phyloP scores from a whole-genome alignment of 2,797 vertebrate species.

The Urosaurus nigricauda region DNA sequence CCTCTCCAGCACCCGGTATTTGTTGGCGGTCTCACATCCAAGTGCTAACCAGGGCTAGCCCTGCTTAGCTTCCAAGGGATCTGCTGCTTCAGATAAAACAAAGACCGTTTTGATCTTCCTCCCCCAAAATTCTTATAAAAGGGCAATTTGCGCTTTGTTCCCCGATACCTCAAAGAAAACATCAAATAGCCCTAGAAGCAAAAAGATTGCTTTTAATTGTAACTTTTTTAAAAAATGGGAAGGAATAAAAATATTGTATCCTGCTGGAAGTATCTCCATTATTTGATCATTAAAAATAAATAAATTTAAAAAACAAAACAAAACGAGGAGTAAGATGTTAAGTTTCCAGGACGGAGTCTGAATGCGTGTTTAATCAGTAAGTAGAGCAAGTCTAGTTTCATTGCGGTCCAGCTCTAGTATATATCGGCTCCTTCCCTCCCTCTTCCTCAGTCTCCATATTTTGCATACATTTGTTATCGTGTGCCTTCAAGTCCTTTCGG shows the following conservation, averaged over 20 bases:
- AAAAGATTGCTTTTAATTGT: background rate
- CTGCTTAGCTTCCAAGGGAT: background rate
- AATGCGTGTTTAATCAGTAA: background rate
- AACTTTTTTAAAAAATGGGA: too few species aligned
- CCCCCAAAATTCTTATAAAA: background rate
- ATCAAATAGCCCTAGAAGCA: background rate
- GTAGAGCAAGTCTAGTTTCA: background rate
- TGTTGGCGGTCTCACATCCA: too few species aligned
- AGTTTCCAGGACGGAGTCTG: background rate
- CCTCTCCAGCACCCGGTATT: too few species aligned
- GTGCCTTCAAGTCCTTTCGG: too few species aligned
- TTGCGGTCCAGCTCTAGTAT: background rate
- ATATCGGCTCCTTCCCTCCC: too few species aligned
- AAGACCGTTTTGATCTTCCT: background rate
- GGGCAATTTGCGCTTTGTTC: too few species aligned
- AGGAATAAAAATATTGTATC: background rate
- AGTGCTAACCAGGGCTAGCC: too few species aligned
- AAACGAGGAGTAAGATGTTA: background rate
- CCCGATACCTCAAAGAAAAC: background rate
- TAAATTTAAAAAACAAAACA: too few species aligned
- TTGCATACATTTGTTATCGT: too few species aligned
- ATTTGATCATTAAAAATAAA: background rate
- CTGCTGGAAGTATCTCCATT: too few species aligned
- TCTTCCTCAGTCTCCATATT: too few species aligned
- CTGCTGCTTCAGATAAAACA: background rate